Evolutionary conservation across 2,888 invertebrate species (phyloP), one percentile per base, ranked within the genome.

Genomic region (Agrilus biguttatus): DNA sequence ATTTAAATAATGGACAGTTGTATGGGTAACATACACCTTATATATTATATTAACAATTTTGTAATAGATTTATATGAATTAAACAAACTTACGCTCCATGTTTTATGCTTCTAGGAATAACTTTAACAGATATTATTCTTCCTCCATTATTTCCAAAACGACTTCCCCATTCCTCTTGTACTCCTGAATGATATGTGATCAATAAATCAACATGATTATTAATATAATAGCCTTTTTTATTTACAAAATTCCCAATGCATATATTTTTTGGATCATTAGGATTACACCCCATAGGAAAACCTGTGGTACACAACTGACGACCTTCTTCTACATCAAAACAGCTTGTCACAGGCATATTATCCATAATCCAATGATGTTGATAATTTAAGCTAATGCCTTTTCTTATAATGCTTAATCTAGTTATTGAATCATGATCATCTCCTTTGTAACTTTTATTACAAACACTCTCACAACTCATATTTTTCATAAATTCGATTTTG

Each of bases 331-430:
- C 69, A 36, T 55, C 57, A 64, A 91, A 93, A 65, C 98, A 98
- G 86, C 91, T 96, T 0, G 97, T 96, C 2, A 98, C 88, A 0
- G 98, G 98, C 96, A 98, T 96, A 63, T 98, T 98, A 68, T 98
- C 98, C 48, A 90, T 76, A 56, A 91, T 90, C 97, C 97, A 98
- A 66, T 98, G 97, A 67, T 98, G 97, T 57, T 96, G 91, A 66
- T 98, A 98, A 65, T 96, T 96, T 42, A 93, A 71, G 46, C 83
- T 83, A 61, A 85, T 81, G 46, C 93, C 96, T 69, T 87, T 86
- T 63, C 87, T 85, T 45, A 98, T 70, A 13, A 85, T 77, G 56
- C 84, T 81, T 55, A 98, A 66, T 54, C 81, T 82, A 19, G 49
- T 43, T 21, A 60, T 58, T 6, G 53, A 49, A 48, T 79, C 77